These are phyloP conservation scores for Fulica atra DNA, from an alignment of 2,113 vertebrate genomes.

Conservation along the genomic window DNA sequence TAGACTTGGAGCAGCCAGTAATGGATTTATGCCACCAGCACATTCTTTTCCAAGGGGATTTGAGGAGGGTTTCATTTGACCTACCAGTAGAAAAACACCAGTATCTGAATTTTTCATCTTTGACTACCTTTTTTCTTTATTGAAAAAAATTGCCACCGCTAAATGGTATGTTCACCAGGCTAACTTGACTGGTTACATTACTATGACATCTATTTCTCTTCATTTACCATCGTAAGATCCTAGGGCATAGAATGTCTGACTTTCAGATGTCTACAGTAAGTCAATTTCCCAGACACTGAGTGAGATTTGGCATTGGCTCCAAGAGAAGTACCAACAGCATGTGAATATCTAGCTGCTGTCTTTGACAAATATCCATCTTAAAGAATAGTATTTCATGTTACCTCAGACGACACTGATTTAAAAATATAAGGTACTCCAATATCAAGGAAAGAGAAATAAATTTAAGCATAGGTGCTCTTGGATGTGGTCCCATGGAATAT, in stretches of 20 bases:
- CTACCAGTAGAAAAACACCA: background rate
- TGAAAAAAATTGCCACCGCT: background rate
- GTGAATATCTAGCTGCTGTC: background rate
- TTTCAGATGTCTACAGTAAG: background rate
- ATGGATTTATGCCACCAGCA: background rate
- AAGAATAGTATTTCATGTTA: background rate
- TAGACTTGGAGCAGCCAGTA: background rate
- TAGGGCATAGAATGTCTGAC: background rate
- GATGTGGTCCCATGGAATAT: background rate
- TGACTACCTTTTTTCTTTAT: background rate
- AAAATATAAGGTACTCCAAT: background rate
- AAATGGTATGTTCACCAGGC: background rate
- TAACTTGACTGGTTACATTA: background rate
- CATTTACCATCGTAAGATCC: background rate
- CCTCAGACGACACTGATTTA: background rate
- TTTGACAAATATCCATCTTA: background rate
- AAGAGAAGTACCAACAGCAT: background rate
- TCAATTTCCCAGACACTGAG: background rate
- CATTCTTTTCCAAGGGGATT: background rate
- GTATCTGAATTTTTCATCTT: background rate
- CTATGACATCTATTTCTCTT: background rate
- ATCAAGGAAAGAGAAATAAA: background rate
- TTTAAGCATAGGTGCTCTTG: background rate
- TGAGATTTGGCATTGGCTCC: background rate
- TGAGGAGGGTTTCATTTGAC: background rate